Evolutionary conservation across 2,797 vertebrate species (phyloP).

Genomic region (Cirrhinus mrigala): DNA sequence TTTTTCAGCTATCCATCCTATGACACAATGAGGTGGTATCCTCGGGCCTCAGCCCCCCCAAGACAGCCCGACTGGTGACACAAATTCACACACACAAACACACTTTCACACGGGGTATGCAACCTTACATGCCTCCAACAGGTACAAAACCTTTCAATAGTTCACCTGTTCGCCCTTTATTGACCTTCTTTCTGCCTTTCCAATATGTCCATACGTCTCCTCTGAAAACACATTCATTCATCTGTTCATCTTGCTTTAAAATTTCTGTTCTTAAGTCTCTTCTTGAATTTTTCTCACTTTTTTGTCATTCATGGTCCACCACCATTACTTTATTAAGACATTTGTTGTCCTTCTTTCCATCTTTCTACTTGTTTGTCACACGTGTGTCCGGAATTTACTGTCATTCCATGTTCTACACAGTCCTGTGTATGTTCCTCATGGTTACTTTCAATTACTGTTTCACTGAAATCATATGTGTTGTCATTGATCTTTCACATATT

Average conservation of each 20-base stretch:
- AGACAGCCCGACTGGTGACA: constrained; percentile 75
- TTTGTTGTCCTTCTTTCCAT: neutral
- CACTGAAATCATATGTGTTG: constrained; percentile 5
- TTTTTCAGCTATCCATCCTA: constrained; percentile 74
- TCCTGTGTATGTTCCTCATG: neutral
- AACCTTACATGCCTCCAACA: constrained; percentile 11
- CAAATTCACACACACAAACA: constrained; percentile 60
- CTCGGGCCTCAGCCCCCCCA: constrained; percentile 78
- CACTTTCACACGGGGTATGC: constrained; percentile 28
- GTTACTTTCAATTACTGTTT: neutral
- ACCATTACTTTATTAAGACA: neutral
- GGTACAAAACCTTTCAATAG: constrained; percentile 36
- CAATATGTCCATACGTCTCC: neutral
- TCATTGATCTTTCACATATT: neutral
- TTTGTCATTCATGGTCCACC: neutral
- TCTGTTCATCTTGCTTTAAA: constrained; percentile 7
- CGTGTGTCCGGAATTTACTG: constrained; percentile 10
- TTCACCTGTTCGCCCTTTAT: neutral
- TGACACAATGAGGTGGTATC: constrained; percentile 78
- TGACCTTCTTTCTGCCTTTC: neutral
- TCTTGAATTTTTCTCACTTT: neutral
- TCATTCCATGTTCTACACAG: constrained; percentile 2
- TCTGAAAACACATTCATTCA: neutral
- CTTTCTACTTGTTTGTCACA: constrained; percentile 13
- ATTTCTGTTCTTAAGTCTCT: neutral